Conservation (phyloP, 2,113 vertebrate species). For the Hippopotamus amphibius region DNA sequence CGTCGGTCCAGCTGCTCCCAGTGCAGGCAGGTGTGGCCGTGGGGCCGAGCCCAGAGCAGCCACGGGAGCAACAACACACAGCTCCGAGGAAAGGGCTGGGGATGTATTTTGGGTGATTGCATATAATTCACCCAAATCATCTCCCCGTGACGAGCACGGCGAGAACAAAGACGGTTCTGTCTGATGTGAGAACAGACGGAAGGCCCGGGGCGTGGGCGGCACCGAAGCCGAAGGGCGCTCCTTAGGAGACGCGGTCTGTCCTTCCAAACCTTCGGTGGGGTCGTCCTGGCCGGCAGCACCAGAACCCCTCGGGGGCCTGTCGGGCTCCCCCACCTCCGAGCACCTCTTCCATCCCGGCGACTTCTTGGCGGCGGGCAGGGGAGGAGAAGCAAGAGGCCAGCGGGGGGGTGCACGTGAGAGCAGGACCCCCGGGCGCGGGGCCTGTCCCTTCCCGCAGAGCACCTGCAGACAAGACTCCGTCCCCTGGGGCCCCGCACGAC, state of each 20-base stretch:
- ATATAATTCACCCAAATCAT: background rate
- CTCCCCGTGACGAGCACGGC: background rate
- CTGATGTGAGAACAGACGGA: background rate
- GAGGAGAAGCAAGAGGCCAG: background rate
- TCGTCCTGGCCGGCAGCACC: too few species aligned
- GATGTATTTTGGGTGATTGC: background rate
- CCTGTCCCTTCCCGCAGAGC: background rate
- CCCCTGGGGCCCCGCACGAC: background rate
- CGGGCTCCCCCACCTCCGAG: background rate
- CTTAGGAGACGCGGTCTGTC: background rate
- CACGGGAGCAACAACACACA: background rate
- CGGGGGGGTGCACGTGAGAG: background rate
- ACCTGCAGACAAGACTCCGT: accelerated
- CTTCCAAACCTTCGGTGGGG: background rate
- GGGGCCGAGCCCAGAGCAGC: background rate
- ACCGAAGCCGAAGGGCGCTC: accelerated
- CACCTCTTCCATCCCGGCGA: background rate
- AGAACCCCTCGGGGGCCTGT: accelerated
- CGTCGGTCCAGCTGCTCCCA: background rate
- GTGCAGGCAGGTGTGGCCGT: background rate
- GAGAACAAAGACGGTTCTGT: background rate
- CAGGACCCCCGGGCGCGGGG: background rate
- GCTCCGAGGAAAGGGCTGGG: background rate
- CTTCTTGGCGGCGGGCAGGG: background rate
- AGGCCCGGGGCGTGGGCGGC: background rate